Percentiles rank a stretch among this genome's conserved stretches.
Conservation (phyloP, 2,113 vertebrate species). For the Psophia crepitans region DNA sequence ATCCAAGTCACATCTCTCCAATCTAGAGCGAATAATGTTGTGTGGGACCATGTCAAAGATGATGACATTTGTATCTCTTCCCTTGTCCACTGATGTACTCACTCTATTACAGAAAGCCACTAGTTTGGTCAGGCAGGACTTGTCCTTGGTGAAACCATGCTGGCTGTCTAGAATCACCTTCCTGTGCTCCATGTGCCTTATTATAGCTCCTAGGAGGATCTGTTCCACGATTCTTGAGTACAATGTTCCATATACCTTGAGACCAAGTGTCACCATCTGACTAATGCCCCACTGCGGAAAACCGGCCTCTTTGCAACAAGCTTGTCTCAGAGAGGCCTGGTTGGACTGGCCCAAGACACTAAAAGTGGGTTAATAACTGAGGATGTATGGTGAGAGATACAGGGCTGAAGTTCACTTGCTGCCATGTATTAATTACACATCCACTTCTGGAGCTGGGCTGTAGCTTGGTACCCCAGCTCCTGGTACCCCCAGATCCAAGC, state of each 20-base stretch:
- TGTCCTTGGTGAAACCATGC: neutral
- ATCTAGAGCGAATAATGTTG: neutral
- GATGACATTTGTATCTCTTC: too few species aligned
- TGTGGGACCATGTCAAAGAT: neutral
- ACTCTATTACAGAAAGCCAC: too few species aligned
- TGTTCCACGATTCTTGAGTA: neutral
- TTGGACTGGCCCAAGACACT: neutral
- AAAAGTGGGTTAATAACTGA: neutral
- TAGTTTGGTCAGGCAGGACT: neutral
- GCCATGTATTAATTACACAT: neutral
- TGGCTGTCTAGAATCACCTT: neutral
- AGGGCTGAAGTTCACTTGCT: neutral
- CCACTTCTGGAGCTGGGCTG: neutral
- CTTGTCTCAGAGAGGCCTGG: neutral
- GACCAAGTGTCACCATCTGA: neutral
- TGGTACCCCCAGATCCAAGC: neutral
- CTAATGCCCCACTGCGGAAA: neutral
- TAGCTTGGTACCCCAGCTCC: neutral
- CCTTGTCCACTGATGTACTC: too few species aligned
- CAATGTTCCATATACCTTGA: neutral
- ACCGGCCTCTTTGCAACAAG: neutral
- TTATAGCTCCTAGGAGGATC: neutral
- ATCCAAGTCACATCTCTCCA: neutral
- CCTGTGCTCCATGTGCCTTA: neutral
- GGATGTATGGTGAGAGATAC: neutral